Evolutionary conservation across 2,113 vertebrate species (phyloP).

Genomic region (Fukomys damarensis): DNA sequence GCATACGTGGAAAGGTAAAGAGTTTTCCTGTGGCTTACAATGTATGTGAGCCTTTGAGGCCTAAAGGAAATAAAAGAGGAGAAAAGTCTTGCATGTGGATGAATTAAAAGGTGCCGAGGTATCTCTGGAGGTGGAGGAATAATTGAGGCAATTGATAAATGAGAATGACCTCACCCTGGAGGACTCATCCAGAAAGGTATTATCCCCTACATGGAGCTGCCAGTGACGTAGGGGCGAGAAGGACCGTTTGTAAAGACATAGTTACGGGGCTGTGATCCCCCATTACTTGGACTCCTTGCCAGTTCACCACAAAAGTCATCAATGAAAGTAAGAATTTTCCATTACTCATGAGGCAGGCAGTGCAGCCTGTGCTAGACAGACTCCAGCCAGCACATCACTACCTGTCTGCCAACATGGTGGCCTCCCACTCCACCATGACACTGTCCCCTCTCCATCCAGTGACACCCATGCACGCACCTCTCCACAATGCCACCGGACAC

Average conservation of each 20-base stretch:
- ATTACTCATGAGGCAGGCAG: neutral
- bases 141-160: neutral
- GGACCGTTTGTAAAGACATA: neutral
- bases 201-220: neutral
- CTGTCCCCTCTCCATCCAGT: neutral
- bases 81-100: neutral
- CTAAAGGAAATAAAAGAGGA: slow-evolving; percentile 33
- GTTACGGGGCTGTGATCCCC: neutral
- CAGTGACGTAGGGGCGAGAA: neutral
- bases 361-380: neutral
- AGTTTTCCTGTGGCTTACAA: neutral
- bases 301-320: neutral
- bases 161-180: neutral
- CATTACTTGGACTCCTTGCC: neutral
- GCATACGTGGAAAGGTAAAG: neutral
- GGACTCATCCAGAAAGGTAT: neutral
- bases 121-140: neutral
- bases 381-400: neutral
- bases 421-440: neutral
- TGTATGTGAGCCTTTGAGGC: neutral
- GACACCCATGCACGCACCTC: neutral
- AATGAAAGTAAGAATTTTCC: neutral
- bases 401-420: neutral
- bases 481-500: neutral
- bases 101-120: neutral